These are phyloP conservation scores for Grallaria varia DNA, from an alignment of 2,113 vertebrate genomes.

Conservation along the genomic window DNA sequence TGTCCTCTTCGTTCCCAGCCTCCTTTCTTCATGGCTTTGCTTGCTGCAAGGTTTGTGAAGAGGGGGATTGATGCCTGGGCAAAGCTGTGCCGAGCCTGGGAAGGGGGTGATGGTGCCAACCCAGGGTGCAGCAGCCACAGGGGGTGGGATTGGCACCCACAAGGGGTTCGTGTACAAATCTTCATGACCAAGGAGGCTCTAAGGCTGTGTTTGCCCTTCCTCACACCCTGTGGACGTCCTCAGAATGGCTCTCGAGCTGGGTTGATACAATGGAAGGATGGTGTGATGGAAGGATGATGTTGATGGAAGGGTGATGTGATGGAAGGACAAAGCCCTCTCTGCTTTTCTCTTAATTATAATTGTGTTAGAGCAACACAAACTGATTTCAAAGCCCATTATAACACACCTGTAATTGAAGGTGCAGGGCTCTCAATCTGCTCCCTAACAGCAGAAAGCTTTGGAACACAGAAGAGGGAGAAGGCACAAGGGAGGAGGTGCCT, in stretches of 20 bases:
- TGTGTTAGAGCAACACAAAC: not conserved
- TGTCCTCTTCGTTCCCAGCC: slow-evolving; percentile 27
- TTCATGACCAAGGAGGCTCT: accelerated
- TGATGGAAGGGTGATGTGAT: not conserved
- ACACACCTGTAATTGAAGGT: not conserved
- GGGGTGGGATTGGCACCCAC: not conserved
- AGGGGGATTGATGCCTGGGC: not conserved
- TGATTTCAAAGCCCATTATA: slow-evolving; percentile 17
- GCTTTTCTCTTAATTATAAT: not conserved
- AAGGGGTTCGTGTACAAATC: not conserved
- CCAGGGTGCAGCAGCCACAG: not conserved
- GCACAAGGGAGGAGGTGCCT: not conserved
- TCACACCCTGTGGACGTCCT: not conserved
- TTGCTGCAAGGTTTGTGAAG: not conserved
- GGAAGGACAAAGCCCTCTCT: not conserved
- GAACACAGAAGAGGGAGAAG: not conserved
- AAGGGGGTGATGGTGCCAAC: not conserved
- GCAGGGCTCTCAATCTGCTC: not conserved
- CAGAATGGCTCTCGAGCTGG: not conserved
- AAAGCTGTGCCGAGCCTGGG: accelerated
- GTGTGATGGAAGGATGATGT: not conserved
- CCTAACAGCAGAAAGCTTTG: not conserved
- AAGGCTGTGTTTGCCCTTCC: not conserved
- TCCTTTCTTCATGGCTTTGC: not conserved
- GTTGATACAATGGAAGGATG: not conserved